Evolutionary conservation across 2,888 invertebrate species (phyloP), one percentile per base, ranked within the genome.

Genomic region (Asteroscopus sphinx): DNA sequence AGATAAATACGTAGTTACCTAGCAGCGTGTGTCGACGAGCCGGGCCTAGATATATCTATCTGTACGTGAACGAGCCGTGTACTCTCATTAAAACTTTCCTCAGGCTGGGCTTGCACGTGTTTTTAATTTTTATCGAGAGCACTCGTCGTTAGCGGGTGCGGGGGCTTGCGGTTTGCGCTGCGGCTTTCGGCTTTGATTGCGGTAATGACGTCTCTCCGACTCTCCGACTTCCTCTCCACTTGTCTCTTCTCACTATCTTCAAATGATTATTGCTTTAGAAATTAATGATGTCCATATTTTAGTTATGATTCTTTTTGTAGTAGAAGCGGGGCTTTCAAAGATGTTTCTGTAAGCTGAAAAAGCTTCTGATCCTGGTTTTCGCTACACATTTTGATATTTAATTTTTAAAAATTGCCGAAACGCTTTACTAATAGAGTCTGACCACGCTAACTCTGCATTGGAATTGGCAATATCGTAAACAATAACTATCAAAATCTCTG

Each of bases 101-200:
- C 90, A 88, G 92, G 87, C 91, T 88, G 89, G 88, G 90, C 88
- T 87, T 91, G 93, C 93, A 93, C 93, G 93, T 94, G 94, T 94
- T 94, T 94, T 94, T 94, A 94, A 93, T 94, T 94, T 94, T 93
- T 94, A 94, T 94, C 93, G 94, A 94, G 93, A 93, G 93, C 91
- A 82, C 93, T 94, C 89, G 83, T 92, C 91, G 92, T 92, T 91
- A 91, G 89, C 83, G 81, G 85, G 64, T 61, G 58, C 63, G 79
- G 79, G 72, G 78, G 70, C 68, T 76, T 82, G 81, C 81, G 79
- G 71, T 68, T 76, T 81, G 80, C 80, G 82, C 86, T 85, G 88
- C 85, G 88, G 89, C 85, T 85, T 84, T 82, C 86, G 80, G 77
- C 93, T 94, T 93, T 94, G 94, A 94, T 93, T 94, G 93, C 92